A percentile compares a stretch with the other conserved stretches of the same genome.
These are phyloP conservation scores for Hemiscyllium ocellatum DNA, from an alignment of 2,113 vertebrate genomes.

Conservation along the genomic window DNA sequence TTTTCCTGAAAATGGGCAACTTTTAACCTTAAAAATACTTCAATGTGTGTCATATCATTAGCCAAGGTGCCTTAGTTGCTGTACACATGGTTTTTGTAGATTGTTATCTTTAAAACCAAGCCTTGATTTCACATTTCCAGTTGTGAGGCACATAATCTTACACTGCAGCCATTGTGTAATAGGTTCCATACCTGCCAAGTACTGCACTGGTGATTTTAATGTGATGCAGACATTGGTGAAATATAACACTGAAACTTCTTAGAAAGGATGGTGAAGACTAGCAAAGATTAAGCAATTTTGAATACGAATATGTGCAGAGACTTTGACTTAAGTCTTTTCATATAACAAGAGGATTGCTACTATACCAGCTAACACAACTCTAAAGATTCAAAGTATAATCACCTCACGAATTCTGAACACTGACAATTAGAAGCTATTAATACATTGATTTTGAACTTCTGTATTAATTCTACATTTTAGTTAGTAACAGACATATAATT, in stretches of 20 bases:
- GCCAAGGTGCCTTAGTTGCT: not conserved
- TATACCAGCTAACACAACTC: not conserved
- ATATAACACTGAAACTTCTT: not conserved
- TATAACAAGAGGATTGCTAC: not conserved
- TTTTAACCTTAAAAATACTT: not conserved
- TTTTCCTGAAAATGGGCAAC: not conserved
- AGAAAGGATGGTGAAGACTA: not conserved
- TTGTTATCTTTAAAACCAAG: not conserved
- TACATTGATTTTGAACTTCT: not conserved
- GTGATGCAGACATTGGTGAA: not conserved
- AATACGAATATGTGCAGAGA: not conserved
- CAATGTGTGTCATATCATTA: not conserved
- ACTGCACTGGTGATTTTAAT: not conserved
- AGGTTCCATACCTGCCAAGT: not conserved
- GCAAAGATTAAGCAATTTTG: not conserved
- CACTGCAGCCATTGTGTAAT: not conserved
- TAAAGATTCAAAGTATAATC: not conserved
- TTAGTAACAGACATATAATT: not conserved
- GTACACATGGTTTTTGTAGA: not conserved
- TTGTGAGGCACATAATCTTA: not conserved
- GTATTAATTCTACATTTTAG: not conserved
- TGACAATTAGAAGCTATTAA: not conserved
- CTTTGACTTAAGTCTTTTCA: not conserved
- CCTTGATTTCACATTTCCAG: not conserved
- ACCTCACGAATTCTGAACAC: not conserved